These are phyloP conservation scores for Scolanthus callimorphus DNA, from an alignment of 92 coral and sea anemone genomes.

Conservation along the genomic window DNA sequence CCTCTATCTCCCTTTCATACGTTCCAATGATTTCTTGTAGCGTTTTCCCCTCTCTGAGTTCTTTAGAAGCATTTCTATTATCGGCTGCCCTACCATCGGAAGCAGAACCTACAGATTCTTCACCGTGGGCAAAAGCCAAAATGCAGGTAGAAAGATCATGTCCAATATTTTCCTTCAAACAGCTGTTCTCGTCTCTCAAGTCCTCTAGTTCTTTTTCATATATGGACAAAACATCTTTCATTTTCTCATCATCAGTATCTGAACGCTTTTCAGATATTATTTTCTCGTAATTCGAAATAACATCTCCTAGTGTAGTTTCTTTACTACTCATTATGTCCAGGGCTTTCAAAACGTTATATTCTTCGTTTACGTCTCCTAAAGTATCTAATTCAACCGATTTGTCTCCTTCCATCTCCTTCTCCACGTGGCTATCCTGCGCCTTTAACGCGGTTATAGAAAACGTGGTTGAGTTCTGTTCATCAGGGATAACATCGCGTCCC, in stretches of 20 bases:
- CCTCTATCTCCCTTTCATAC: conserved; percentile 29
- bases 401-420: too few relatives aligned
- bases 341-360: background rate
- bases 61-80: conserved; percentile 1
- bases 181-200: background rate
- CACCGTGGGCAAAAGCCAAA: background rate
- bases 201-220: conserved; percentile 6
- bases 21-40: conserved; percentile 29
- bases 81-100: background rate
- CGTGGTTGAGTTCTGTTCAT: too few relatives aligned
- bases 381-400: too few relatives aligned
- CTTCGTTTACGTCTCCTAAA: background rate
- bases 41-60: conserved; percentile 23
- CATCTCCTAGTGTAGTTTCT: conserved; percentile 13
- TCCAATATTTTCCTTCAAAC: conserved; percentile 20
- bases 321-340: conserved; percentile 5
- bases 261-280: background rate
- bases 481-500: too few relatives aligned
- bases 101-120: background rate
- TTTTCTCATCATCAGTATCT: conserved; percentile 4
- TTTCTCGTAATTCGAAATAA: conserved; percentile 18
- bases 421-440: too few relatives aligned
- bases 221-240: background rate
- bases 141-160: conserved; percentile 12
- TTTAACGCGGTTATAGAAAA: too few relatives aligned